Percentiles rank a stretch among this genome's conserved stretches.
These are phyloP conservation scores for Adineta ricciae DNA, from an alignment of 2,888 invertebrate species.

Conservation along the genomic window DNA sequence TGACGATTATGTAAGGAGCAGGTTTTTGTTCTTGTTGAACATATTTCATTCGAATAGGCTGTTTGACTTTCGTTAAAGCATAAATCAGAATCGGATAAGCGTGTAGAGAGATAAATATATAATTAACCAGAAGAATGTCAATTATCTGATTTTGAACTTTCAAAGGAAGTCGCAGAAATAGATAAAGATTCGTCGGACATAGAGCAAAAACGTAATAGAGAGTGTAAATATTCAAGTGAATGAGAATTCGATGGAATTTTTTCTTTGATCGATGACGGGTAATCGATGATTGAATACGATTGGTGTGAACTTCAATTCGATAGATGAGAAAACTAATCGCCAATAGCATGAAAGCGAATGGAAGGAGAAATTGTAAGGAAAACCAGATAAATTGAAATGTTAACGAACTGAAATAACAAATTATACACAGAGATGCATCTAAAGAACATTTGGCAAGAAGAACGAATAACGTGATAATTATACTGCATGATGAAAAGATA, in stretches of 20 bases:
- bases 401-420: background rate
- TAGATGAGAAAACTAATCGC: background rate
- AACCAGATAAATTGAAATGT: background rate
- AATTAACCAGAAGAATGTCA: background rate
- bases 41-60: background rate
- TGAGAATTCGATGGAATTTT: background rate
- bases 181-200: background rate
- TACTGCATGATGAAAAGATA: background rate
- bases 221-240: background rate
- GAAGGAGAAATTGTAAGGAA: background rate
- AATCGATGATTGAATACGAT: background rate
- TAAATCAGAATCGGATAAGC: background rate
- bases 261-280: background rate
- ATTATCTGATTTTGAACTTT: background rate
- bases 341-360: background rate
- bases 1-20: background rate
- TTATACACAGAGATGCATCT: background rate
- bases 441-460: background rate
- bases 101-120: background rate
- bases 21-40: background rate
- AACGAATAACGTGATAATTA: background rate
- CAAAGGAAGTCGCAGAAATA: background rate
- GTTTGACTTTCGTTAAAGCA: background rate
- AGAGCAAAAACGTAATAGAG: background rate
- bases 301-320: background rate